Conservation (phyloP, 1,140 invertebrate species). For the Anastrepha obliqua region DNA sequence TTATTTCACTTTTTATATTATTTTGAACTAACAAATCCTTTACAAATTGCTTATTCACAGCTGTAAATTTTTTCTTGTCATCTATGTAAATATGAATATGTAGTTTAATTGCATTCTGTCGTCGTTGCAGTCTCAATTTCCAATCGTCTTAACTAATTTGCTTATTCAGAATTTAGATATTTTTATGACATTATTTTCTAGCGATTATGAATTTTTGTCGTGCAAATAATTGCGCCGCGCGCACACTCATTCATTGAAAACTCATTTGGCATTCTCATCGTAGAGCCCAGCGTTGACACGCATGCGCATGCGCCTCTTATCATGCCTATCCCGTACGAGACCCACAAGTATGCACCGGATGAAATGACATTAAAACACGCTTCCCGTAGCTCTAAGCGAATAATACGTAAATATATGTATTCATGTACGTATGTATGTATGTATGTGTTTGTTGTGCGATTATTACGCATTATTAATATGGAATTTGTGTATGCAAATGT, state of each 20-base stretch:
- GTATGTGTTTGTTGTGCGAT: slow-evolving; percentile 4
- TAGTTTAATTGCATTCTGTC: slow-evolving; percentile 22
- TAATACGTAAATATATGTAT: neutral
- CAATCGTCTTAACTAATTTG: slow-evolving; percentile 24
- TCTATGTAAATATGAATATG: neutral
- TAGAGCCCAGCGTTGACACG: neutral
- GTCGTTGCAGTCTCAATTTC: neutral
- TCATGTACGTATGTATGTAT: neutral
- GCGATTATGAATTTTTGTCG: slow-evolving; percentile 35
- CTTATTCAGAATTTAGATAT: slow-evolving; percentile 50
- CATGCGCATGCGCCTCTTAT: slow-evolving; percentile 26
- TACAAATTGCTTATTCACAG: too few species aligned
- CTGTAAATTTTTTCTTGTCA: neutral
- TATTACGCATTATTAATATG: slow-evolving; percentile 52
- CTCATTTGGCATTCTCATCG: neutral
- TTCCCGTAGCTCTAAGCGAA: slow-evolving; percentile 38
- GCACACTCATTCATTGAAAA: slow-evolving; percentile 1
- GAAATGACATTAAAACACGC: slow-evolving; percentile 17
- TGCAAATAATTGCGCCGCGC: neutral
- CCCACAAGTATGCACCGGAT: slow-evolving; percentile 11
- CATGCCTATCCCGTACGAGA: neutral
- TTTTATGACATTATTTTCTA: slow-evolving; percentile 50
- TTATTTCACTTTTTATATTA: too few species aligned
- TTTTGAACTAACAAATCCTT: too few species aligned
- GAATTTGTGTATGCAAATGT: slow-evolving; percentile 40